These are phyloP conservation scores for Montipora sp. DNA, from an alignment of 64 coral and sea anemone species.

Conservation along the genomic window DNA sequence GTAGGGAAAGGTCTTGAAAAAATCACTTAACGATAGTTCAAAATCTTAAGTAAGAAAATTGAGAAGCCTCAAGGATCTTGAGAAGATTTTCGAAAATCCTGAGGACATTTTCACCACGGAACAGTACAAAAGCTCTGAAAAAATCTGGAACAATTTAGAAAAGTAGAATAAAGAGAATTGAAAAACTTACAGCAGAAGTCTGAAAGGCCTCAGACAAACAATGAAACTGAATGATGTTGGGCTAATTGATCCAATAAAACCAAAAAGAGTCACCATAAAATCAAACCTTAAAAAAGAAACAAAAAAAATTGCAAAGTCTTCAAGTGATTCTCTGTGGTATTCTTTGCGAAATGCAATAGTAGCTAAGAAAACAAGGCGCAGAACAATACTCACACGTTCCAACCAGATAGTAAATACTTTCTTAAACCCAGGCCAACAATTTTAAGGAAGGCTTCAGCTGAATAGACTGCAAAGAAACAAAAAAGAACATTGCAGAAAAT, in stretches of 20 bases:
- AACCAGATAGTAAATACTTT: conserved; percentile 87
- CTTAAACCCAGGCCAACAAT: conserved; percentile 80
- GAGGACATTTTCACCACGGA: neutral
- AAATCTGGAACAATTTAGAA: neutral
- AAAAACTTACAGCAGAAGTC: conserved; percentile 87
- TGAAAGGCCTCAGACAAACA: conserved; percentile 81
- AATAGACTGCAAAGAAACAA: conserved; percentile 70
- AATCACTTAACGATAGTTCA: no score
- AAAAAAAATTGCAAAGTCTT: neutral
- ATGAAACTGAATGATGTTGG: conserved; percentile 77
- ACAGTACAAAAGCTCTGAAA: neutral
- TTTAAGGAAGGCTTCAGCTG: conserved; percentile 85
- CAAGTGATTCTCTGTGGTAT: neutral
- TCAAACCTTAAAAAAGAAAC: conserved; percentile 74
- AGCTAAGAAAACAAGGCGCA: neutral
- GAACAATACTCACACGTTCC: conserved; percentile 81
- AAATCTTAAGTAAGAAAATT: no score
- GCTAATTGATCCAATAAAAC: conserved; percentile 76
- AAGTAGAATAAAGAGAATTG: neutral
- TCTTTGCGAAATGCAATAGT: neutral
- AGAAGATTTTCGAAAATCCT: no score
- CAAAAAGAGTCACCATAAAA: conserved; percentile 86
- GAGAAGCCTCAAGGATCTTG: no score
- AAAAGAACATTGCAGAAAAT: neutral
- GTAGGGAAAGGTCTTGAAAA: no score